These are phyloP conservation scores for Sepiola atlantica DNA, from an alignment of 2,888 invertebrate species.

Conservation along the genomic window DNA sequence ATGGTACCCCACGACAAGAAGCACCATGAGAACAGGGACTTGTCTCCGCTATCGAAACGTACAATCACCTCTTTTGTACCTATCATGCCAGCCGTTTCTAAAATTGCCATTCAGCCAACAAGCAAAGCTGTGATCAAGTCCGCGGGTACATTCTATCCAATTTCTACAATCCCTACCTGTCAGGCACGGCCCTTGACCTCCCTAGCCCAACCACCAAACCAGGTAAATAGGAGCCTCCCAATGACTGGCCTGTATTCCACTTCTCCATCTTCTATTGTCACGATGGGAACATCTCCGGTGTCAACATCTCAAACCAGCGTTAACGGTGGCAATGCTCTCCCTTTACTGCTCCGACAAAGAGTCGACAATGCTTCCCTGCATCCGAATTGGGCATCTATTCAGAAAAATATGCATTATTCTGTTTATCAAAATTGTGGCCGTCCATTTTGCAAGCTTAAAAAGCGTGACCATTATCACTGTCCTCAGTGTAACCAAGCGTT, in stretches of 20 bases:
- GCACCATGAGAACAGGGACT: slow-evolving; percentile 74
- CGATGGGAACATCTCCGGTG: not conserved
- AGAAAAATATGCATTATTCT: slow-evolving; percentile 68
- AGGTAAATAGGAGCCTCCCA: not conserved
- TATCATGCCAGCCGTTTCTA: slow-evolving; percentile 50
- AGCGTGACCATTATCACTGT: slow-evolving; percentile 86
- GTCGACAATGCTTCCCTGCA: slow-evolving; percentile 56
- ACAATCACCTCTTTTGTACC: slow-evolving; percentile 51
- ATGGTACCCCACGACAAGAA: slow-evolving; percentile 84
- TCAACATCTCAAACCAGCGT: not conserved
- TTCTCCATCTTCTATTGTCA: not conserved
- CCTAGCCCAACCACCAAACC: slow-evolving; percentile 41
- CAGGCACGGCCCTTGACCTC: not conserved
- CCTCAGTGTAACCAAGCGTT: slow-evolving; percentile 87
- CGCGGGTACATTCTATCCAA: slow-evolving; percentile 92
- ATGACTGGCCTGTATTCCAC: not conserved
- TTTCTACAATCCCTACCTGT: slow-evolving; percentile 68
- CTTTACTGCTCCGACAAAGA: slow-evolving; percentile 63
- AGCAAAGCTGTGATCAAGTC: slow-evolving; percentile 85
- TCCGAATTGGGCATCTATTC: slow-evolving; percentile 63
- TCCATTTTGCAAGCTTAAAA: slow-evolving; percentile 87
- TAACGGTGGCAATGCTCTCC: slow-evolving; percentile 54
- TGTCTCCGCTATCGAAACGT: slow-evolving; percentile 48
- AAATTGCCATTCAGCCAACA: slow-evolving; percentile 25
- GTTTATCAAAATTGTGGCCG: slow-evolving; percentile 79